These are phyloP conservation scores for Paralichthys olivaceus DNA, from an alignment of 2,113 vertebrate genomes.

Conservation along the genomic window DNA sequence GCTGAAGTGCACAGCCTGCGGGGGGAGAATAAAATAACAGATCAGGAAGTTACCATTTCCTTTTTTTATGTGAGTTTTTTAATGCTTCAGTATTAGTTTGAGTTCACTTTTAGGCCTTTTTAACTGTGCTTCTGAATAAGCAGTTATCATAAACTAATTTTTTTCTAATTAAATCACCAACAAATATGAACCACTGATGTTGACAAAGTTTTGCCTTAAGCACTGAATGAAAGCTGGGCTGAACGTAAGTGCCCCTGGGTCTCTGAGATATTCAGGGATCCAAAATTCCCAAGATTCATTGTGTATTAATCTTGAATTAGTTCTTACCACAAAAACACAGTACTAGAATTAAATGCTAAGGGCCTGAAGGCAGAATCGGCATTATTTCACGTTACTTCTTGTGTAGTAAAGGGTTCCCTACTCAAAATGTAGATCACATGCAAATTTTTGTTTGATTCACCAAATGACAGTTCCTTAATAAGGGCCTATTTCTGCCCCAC, in stretches of 20 bases:
- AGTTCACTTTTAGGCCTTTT: background rate
- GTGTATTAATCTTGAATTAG: background rate
- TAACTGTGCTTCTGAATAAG: background rate
- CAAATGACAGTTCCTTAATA: background rate
- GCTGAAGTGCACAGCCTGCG: constrained; percentile 3
- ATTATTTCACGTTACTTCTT: background rate
- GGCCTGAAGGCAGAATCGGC: background rate
- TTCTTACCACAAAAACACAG: background rate
- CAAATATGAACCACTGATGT: too few relatives aligned
- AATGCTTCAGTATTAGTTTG: background rate
- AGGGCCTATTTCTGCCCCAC: background rate
- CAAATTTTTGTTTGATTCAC: background rate
- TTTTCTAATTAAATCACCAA: too few relatives aligned
- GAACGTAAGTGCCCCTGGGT: background rate
- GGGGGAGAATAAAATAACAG: constrained; percentile 1
- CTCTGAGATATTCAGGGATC: background rate
- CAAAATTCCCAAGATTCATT: background rate
- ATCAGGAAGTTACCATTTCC: constrained; percentile 12
- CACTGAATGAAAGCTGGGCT: too few relatives aligned
- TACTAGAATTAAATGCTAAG: background rate
- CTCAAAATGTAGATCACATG: background rate
- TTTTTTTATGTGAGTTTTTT: background rate
- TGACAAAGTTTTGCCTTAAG: too few relatives aligned
- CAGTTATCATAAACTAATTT: background rate
- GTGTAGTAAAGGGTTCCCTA: background rate